phyloP scores from a whole-genome alignment of 2,113 vertebrate genomes.

The Dicerorhinus sumatrensis region DNA sequence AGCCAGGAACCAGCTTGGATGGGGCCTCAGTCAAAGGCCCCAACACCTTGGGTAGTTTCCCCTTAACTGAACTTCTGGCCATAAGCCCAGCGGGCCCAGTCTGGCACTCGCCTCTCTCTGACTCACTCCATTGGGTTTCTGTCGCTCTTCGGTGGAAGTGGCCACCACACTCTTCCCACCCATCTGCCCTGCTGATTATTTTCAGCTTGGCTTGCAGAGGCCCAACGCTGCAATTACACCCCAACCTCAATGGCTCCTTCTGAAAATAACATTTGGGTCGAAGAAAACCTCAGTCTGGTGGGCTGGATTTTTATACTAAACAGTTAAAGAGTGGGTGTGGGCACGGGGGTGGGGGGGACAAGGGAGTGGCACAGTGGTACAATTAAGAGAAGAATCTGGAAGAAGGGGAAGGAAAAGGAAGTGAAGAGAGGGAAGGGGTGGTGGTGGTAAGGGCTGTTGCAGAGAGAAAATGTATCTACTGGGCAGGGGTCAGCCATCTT shows the following conservation, averaged over 20 bases:
- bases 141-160: slow-evolving; percentile 72
- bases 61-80: slow-evolving; percentile 73
- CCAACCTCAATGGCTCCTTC: slow-evolving; percentile 89
- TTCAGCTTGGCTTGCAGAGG: slow-evolving; percentile 87
- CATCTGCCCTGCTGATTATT: slow-evolving; percentile 87
- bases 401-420: slow-evolving; percentile 61
- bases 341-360: slow-evolving; percentile 74
- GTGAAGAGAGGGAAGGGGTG: slow-evolving; percentile 54
- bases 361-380: slow-evolving; percentile 73
- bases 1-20: slow-evolving; percentile 66
- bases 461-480: slow-evolving; percentile 6
- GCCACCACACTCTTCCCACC: slow-evolving; percentile 80
- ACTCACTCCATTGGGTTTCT: slow-evolving; percentile 73
- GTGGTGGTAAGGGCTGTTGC: not conserved
- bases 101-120: slow-evolving; percentile 67
- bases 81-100: slow-evolving; percentile 31
- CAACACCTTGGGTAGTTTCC: slow-evolving; percentile 74
- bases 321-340: slow-evolving; percentile 89
- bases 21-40: slow-evolving; percentile 44
- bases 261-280: slow-evolving; percentile 89
- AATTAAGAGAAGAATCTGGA: slow-evolving; percentile 77
- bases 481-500: slow-evolving; percentile 60
- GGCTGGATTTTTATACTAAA: slow-evolving; percentile 89
- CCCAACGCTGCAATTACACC: slow-evolving; percentile 88
- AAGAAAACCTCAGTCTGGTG: slow-evolving; percentile 91